A percentile compares a stretch with the other conserved stretches of the same genome.
These are phyloP conservation scores for Vireo griseus DNA, from an alignment of 2,797 vertebrate genomes.

Conservation along the genomic window DNA sequence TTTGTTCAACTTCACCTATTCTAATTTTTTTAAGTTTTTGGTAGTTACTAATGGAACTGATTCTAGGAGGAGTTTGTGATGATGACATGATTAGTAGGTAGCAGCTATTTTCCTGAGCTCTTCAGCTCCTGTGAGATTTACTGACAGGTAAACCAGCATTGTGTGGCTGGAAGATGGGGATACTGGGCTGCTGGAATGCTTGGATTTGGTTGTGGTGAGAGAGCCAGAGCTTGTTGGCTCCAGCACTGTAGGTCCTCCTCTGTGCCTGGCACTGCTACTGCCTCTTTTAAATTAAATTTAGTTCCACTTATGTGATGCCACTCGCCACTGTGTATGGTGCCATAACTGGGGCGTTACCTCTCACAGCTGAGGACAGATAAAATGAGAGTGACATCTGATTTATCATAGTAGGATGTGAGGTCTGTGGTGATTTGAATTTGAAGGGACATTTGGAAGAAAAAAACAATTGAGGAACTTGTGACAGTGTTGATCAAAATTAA, in stretches of 20 bases:
- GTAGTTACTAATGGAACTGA: neutral
- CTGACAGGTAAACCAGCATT: neutral
- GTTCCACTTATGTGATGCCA: neutral
- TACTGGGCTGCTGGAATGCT: rapidly evolving
- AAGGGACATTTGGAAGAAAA: neutral
- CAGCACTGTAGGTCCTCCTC: neutral
- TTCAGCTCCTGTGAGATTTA: neutral
- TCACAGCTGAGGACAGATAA: neutral
- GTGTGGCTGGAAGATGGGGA: neutral
- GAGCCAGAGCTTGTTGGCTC: neutral
- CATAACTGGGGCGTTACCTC: neutral
- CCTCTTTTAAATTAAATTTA: neutral
- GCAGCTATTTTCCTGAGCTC: neutral
- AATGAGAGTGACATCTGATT: neutral
- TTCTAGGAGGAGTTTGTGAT: neutral
- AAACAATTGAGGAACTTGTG: neutral
- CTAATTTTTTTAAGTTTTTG: neutral
- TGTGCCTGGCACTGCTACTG: neutral
- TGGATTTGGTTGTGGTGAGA: neutral
- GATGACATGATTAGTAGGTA: neutral
- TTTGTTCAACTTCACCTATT: neutral
- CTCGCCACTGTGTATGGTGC: neutral
- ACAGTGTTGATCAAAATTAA: neutral
- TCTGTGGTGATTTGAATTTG: neutral
- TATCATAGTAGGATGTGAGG: neutral